Evolutionary conservation across 2,888 invertebrate genomes (phyloP), one percentile per base, ranked within the genome.

Genomic region (Catocala nupta): DNA sequence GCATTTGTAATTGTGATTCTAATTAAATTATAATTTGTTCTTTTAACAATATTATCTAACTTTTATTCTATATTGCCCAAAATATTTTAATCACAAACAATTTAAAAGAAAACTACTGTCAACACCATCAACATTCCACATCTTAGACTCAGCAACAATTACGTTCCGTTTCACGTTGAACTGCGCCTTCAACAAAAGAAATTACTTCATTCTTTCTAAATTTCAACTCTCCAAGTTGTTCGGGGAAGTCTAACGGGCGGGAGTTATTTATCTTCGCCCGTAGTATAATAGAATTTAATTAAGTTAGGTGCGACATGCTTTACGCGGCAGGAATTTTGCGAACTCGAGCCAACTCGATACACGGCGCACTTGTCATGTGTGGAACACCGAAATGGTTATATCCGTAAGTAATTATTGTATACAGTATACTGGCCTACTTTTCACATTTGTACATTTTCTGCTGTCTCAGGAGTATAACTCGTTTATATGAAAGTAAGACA

Each of bases 271-370:
- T 93, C 92, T 92, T 88, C 82, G 83, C 85, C 81, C 66, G 82
- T 81, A 85, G 90, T 92, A 89, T 90, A 90, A 91, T 91, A 93
- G 93, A 93, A 92, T 93, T 93, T 93, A 93, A 93, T 93, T 93
- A 93, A 93, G 92, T 90, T 88, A 87, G 83, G 89, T 87, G 90
- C 87, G 91, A 93, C 92, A 91, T 87, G 87, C 86, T 87, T 88
- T 81, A 83, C 90, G 87, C 86, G 87, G 82, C 72, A 68, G 87
- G 92, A 89, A 92, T 93, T 91, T 87, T 77, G 83, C 74, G 71
- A 84, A 88, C 79, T 86, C 78, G 71, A 65, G 71, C 76, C 70
- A 76, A 75, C 81, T 75, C 83, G 83, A 83, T 83, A 83, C 83
- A 81, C 71, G 70, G 60, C 57, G 72, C 61, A 68, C 63, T 70